These are phyloP conservation scores for Campoplex capitator DNA, from an alignment of 2,888 invertebrate genomes.

Conservation along the genomic window DNA sequence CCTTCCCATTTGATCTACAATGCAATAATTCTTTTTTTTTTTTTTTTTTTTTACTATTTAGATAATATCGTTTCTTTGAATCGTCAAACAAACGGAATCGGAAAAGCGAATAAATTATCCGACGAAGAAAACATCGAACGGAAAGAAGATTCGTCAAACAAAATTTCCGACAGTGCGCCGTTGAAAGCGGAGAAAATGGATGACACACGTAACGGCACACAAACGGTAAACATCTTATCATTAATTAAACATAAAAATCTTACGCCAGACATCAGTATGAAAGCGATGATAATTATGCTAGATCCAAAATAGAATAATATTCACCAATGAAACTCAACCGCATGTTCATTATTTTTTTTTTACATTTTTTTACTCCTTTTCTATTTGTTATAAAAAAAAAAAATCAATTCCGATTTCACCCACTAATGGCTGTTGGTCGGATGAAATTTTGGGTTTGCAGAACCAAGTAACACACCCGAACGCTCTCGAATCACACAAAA, in stretches of 20 bases:
- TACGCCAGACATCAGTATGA: too few species aligned
- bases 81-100: neutral
- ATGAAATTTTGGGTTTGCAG: neutral
- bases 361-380: neutral
- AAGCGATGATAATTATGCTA: too few species aligned
- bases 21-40: neutral
- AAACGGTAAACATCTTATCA: conserved; percentile 75
- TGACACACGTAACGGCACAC: conserved; percentile 85
- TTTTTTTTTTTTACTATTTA: neutral
- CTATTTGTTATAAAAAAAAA: too few species aligned
- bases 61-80: conserved; percentile 22
- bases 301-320: neutral
- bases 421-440: neutral
- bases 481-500: neutral
- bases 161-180: conserved; percentile 92
- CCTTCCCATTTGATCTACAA: neutral
- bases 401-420: too few species aligned
- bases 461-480: neutral
- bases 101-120: conserved; percentile 27
- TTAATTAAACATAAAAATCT: neutral
- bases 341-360: neutral
- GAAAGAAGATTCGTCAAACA: conserved; percentile 84
- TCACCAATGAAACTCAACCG: neutral
- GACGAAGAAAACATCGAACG: conserved; percentile 38
- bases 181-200: conserved; percentile 89